Evolutionary conservation across 2,113 vertebrate species (phyloP).

Genomic region (Dendrocopos noguchii): DNA sequence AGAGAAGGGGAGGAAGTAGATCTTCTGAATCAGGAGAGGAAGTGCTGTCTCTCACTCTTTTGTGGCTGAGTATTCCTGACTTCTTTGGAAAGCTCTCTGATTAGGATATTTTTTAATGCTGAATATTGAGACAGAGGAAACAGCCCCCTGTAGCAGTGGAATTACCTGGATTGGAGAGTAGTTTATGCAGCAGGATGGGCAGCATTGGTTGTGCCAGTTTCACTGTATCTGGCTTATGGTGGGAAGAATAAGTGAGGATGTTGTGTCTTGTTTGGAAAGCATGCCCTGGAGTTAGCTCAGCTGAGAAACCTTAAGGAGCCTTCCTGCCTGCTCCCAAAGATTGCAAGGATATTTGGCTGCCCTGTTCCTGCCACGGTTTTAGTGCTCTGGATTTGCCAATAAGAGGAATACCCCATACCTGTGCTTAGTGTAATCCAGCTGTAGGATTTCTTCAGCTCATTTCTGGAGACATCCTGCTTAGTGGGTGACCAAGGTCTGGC

Average conservation of each 20-base stretch:
- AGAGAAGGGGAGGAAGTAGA: background rate
- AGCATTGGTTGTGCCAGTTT: background rate
- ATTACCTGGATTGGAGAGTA: background rate
- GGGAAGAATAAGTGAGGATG: background rate
- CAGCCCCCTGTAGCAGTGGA: background rate
- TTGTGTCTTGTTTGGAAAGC: background rate
- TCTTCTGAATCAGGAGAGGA: background rate
- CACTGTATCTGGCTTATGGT: background rate
- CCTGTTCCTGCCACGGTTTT: background rate
- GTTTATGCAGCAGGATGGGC: background rate
- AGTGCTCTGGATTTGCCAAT: background rate
- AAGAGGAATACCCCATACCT: background rate
- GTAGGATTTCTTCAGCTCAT: background rate
- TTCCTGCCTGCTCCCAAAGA: background rate
- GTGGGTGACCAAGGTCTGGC: background rate
- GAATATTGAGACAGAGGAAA: background rate
- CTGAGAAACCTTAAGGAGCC: background rate
- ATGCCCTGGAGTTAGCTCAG: background rate
- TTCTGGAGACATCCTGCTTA: background rate
- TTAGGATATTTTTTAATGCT: background rate
- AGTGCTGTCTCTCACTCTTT: background rate
- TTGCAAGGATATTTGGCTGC: background rate
- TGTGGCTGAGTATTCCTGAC: background rate
- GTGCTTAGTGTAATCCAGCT: background rate
- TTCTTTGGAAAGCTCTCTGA: background rate